Percentiles rank a stretch among this genome's conserved stretches.
Evolutionary conservation across 1,140 invertebrate species (phyloP).

Genomic region (Coenobita brevimanus): DNA sequence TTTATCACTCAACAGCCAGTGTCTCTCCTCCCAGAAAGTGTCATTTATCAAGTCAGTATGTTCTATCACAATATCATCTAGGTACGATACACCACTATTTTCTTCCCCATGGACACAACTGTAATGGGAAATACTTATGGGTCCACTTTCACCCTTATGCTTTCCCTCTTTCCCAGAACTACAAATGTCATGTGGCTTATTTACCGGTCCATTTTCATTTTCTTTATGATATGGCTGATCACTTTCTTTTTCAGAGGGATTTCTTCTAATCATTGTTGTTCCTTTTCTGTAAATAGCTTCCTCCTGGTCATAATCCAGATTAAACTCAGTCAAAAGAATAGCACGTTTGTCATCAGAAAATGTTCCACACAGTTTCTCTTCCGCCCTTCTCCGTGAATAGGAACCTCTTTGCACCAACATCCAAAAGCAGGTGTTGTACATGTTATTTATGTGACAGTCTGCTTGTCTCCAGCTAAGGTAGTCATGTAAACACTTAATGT

Average conservation of each 20-base stretch:
- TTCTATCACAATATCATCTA: background rate
- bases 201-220: background rate
- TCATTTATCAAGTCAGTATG: constrained; percentile 90
- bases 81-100: background rate
- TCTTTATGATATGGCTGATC: no score
- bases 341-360: constrained; percentile 61
- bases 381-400: constrained; percentile 80
- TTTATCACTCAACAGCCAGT: constrained; percentile 66
- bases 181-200: background rate
- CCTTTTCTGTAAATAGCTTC: constrained; percentile 63
- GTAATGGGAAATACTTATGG: background rate
- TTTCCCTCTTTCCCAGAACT: background rate
- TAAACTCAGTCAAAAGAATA: constrained; percentile 60
- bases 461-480: constrained; percentile 97
- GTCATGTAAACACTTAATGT: constrained; percentile 89
- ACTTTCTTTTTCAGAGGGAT: background rate
- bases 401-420: constrained; percentile 86
- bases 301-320: constrained; percentile 51
- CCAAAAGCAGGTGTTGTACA: constrained; percentile 98
- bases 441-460: constrained; percentile 98
- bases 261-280: constrained; percentile 44
- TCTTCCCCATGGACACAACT: background rate
- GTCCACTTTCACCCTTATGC: background rate
- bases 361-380: constrained; percentile 52
- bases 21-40: constrained; percentile 87